These are phyloP conservation scores for Napeogenes sylphis DNA, from an alignment of 2,888 invertebrate species.

Conservation along the genomic window DNA sequence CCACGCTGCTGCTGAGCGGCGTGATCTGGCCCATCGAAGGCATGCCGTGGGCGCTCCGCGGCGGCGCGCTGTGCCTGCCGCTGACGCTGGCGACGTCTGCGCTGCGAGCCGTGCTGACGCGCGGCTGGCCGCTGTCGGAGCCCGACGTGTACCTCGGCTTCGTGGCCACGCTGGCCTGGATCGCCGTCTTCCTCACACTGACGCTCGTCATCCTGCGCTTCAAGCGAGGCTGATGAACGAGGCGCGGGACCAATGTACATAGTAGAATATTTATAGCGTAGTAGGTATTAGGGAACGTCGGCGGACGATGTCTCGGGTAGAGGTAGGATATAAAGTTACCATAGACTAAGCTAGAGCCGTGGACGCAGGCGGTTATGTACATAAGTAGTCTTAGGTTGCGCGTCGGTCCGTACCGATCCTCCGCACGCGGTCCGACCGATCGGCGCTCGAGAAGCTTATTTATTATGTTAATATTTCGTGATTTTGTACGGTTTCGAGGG, in stretches of 20 bases:
- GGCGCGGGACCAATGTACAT: background rate
- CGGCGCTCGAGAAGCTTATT: conserved; percentile 1
- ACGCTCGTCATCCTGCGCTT: conserved; percentile 88
- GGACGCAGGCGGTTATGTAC: conserved; percentile 40
- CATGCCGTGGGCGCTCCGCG: conserved; percentile 91
- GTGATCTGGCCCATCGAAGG: conserved; percentile 98
- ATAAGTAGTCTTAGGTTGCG: too few species aligned
- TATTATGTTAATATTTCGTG: background rate
- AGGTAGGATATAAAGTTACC: conserved; percentile 51
- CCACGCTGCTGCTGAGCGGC: conserved; percentile 92
- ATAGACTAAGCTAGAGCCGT: conserved; percentile 73
- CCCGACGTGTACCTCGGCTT: conserved; percentile 92
- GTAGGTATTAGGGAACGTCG: conserved; percentile 59
- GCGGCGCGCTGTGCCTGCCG: conserved; percentile 90
- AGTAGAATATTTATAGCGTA: conserved; percentile 9
- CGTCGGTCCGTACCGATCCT: too few species aligned
- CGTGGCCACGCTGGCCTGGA: conserved; percentile 91
- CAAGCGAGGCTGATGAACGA: conserved; percentile 86
- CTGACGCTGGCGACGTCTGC: conserved; percentile 95
- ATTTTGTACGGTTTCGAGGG: too few species aligned
- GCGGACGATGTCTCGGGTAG: conserved; percentile 19
- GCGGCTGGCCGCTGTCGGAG: conserved; percentile 91
- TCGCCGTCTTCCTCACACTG: conserved; percentile 86
- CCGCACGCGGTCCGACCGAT: too few species aligned
- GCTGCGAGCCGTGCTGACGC: conserved; percentile 88